These are phyloP conservation scores for Deilephila elpenor DNA, from an alignment of 2,888 invertebrate genomes.

Conservation along the genomic window DNA sequence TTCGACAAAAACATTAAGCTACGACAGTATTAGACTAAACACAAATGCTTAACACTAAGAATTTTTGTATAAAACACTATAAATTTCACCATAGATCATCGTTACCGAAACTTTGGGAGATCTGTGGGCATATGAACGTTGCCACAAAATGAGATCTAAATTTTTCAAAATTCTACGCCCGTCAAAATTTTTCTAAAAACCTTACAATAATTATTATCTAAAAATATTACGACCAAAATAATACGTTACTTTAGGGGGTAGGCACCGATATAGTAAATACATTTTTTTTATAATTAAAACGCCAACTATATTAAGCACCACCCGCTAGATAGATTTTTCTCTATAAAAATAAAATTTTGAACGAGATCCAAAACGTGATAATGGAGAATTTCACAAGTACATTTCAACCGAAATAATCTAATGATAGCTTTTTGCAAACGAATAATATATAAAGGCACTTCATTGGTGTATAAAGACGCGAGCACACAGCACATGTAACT, in stretches of 20 bases:
- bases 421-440: constrained; percentile 64
- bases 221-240: constrained; percentile 70
- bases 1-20: constrained; percentile 33
- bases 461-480: background rate
- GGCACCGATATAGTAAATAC: constrained; percentile 57
- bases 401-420: constrained; percentile 52
- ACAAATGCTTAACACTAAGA: constrained; percentile 58
- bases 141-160: constrained; percentile 79
- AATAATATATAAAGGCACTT: constrained; percentile 20
- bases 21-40: constrained; percentile 40
- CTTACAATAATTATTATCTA: constrained; percentile 44
- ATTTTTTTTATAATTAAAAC: constrained; percentile 54
- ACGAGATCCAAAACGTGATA: constrained; percentile 71
- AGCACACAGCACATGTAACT: background rate
- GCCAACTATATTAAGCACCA: constrained; percentile 75
- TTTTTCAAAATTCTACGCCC: constrained; percentile 72
- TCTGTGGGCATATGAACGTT: constrained; percentile 66
- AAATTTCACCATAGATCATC: constrained; percentile 29
- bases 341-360: constrained; percentile 67
- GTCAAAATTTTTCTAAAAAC: constrained; percentile 64
- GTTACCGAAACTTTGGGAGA: constrained; percentile 73
- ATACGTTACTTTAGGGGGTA: constrained; percentile 71
- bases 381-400: constrained; percentile 61
- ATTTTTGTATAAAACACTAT: constrained; percentile 62
- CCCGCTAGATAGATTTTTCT: constrained; percentile 65